Percentiles rank a stretch among this genome's conserved stretches.
These are phyloP conservation scores for Celastrina argiolus DNA, from an alignment of 2,888 invertebrate species.

Conservation along the genomic window DNA sequence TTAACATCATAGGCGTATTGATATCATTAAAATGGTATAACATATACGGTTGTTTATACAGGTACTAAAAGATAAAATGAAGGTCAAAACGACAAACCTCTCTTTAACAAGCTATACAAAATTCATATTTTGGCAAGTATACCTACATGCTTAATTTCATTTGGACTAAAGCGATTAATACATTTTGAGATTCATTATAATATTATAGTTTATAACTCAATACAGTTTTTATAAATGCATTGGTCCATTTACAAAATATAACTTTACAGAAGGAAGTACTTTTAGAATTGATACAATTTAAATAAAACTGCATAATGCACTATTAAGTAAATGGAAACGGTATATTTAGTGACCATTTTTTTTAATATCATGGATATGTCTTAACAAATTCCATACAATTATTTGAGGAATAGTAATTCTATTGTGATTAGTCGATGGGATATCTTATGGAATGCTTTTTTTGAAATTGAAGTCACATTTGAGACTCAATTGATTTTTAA, in stretches of 20 bases:
- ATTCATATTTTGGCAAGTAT: slow-evolving; percentile 12
- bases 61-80: slow-evolving; percentile 4
- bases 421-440: slow-evolving; percentile 2
- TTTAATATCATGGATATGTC: background rate
- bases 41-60: background rate
- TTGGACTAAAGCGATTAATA: slow-evolving; percentile 6
- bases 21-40: slow-evolving; percentile 10
- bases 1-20: slow-evolving; percentile 7
- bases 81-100: background rate
- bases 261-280: background rate
- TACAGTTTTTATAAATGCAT: slow-evolving; percentile 3
- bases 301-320: background rate
- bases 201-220: background rate
- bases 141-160: background rate
- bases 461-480: background rate
- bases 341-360: background rate
- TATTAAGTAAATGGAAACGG: background rate
- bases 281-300: background rate
- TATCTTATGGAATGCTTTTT: background rate
- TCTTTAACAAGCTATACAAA: background rate
- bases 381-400: background rate
- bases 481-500: background rate
- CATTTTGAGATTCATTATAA: slow-evolving; percentile 16
- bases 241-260: slow-evolving; percentile 3
- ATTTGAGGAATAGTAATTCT: background rate